Percentiles rank a stretch among this genome's conserved stretches.
Conservation (phyloP, 2,888 invertebrate species). For the Dynastes tityus region DNA sequence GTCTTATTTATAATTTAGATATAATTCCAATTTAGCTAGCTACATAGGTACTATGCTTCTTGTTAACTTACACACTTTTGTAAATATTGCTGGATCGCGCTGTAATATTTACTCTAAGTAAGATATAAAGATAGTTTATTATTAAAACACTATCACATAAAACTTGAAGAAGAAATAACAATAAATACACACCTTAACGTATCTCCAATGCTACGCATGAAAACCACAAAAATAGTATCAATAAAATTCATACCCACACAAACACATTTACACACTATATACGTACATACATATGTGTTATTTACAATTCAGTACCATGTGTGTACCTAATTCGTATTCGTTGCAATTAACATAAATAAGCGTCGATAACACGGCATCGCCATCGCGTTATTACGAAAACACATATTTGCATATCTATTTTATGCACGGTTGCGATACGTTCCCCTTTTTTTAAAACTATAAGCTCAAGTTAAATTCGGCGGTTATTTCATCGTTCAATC, state of each 20-base stretch:
- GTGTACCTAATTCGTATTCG: slow-evolving; percentile 3
- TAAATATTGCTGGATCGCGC: too few relatives aligned
- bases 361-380: not conserved
- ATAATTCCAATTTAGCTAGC: too few relatives aligned
- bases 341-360: slow-evolving; percentile 29
- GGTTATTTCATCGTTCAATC: slow-evolving; percentile 26
- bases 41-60: too few relatives aligned
- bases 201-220: slow-evolving; percentile 84
- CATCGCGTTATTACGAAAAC: slow-evolving; percentile 22
- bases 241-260: slow-evolving; percentile 33
- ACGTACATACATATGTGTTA: not conserved
- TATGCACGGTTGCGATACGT: slow-evolving; percentile 1
- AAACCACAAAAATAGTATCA: slow-evolving; percentile 62
- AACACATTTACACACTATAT: slow-evolving; percentile 13
- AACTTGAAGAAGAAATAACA: too few relatives aligned
- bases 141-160: too few relatives aligned
- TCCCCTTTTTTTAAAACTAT: slow-evolving; percentile 1
- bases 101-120: too few relatives aligned
- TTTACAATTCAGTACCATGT: slow-evolving; percentile 10
- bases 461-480: slow-evolving; percentile 19
- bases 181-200: slow-evolving; percentile 80
- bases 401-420: slow-evolving; percentile 8
- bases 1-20: too few relatives aligned
- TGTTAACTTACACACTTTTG: too few relatives aligned
- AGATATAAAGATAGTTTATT: too few relatives aligned